Base-by-base conservation (phyloP, 2,113 vertebrate species). In the Pionites leucogaster region DNA sequence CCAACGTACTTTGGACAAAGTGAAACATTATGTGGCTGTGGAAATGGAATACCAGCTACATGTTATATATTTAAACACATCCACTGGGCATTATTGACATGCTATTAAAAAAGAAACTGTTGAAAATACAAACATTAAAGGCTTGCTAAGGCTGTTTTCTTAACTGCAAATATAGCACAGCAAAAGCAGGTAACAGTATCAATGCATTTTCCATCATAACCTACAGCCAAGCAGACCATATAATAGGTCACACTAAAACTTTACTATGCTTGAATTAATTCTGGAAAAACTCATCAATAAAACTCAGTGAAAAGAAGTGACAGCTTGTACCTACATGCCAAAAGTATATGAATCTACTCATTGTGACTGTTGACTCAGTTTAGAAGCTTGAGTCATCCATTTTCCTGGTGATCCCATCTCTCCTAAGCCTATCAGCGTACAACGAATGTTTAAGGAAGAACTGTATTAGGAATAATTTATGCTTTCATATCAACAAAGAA, bases 321-420 rank as follows among this genome's bases (percentile, higher is more conserved):
- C 88, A 82, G 77, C 74, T 52, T 78, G 77, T 68, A 84, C 83
- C 75, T 92, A 57, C 57, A 89, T 5, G 86, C 70, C 78, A 77
- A 60, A 88, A 75, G 88, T 76, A 57, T 33, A 80, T 80, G 78
- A 96, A 97, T 96, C 81, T 82, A 80, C 59, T 94, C 78, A 76
- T 90, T 96, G 91, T 94, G 89, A 96, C 95, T 79, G 60, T 82
- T 97, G 95, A 97, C 84, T 97, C 96, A 96, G 86, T 47, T 68
- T 50, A 90, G 90, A 87, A 88, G 63, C 62, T 49, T 92, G 95
- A 97, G 75, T 96, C 94, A 97, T 64, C 74, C 71, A 88, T 94
- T 93, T 84, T 90, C 78, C 75, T 28, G n/a, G 46, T 85, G 81
- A 93, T 47, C 89, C 68, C 82, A 82, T 35, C 82, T 60, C 75